These are phyloP conservation scores for Platycheirus rosarum DNA, from an alignment of 2,888 invertebrate genomes.

Conservation along the genomic window DNA sequence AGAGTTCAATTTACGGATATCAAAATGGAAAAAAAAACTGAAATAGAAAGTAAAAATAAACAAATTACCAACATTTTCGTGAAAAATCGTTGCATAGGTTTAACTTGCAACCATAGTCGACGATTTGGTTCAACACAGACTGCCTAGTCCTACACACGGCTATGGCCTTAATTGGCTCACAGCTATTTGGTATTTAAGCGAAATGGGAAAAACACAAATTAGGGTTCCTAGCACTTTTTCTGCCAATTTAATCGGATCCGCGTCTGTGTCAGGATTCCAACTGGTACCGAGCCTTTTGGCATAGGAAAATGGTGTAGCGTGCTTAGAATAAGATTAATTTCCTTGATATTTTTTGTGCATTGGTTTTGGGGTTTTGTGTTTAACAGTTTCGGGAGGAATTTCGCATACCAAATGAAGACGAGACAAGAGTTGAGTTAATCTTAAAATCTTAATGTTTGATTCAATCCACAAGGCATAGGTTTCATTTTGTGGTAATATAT, in stretches of 20 bases:
- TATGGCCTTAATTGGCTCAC: slow-evolving; percentile 59
- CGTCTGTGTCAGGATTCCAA: slow-evolving; percentile 69
- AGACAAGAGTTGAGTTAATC: slow-evolving; percentile 41
- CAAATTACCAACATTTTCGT: slow-evolving; percentile 66
- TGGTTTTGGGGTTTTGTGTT: slow-evolving; percentile 58
- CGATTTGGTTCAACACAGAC: slow-evolving; percentile 47
- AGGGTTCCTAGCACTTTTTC: slow-evolving; percentile 74
- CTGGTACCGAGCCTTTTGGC: slow-evolving; percentile 65
- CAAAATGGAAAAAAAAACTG: background rate
- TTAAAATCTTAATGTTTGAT: slow-evolving; percentile 58
- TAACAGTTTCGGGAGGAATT: slow-evolving; percentile 38
- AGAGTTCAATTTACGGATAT: slow-evolving; percentile 36
- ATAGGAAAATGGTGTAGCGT: slow-evolving; percentile 59
- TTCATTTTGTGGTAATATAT: slow-evolving; percentile 7
- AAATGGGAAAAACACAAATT: slow-evolving; percentile 71
- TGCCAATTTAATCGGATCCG: slow-evolving; percentile 74
- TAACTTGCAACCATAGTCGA: slow-evolving; percentile 49
- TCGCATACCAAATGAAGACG: background rate
- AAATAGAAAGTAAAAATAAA: slow-evolving; percentile 46
- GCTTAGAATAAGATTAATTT: slow-evolving; percentile 73
- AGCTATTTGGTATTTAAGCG: slow-evolving; percentile 62
- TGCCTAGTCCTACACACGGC: slow-evolving; percentile 6
- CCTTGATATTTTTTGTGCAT: slow-evolving; percentile 55
- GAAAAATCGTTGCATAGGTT: slow-evolving; percentile 57
- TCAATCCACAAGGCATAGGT: background rate